phyloP scores from a whole-genome alignment of 2,888 invertebrate genomes.

The Hypselothyrea guttata region DNA sequence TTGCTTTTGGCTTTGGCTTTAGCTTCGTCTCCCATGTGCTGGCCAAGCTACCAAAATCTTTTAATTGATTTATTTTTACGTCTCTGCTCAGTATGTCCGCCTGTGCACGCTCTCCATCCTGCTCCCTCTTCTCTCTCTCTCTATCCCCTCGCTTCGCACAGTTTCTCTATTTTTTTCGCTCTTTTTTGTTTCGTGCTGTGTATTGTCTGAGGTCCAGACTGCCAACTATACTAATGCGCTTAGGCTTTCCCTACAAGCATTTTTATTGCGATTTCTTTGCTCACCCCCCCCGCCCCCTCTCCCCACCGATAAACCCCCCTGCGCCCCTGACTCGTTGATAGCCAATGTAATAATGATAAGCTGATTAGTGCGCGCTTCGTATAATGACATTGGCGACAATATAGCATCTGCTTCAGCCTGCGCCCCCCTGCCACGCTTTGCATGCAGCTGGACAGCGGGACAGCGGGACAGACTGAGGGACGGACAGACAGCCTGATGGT shows the following conservation, averaged over 20 bases:
- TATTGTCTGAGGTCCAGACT: slow-evolving; percentile 12
- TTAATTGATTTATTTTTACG: slow-evolving; percentile 54
- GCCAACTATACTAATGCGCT: slow-evolving; percentile 43
- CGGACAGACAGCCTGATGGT: not conserved
- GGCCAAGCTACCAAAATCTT: slow-evolving; percentile 35
- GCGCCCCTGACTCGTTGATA: slow-evolving; percentile 2
- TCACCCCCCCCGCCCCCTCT: not conserved
- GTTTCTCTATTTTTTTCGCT: not conserved
- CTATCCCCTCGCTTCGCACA: not conserved
- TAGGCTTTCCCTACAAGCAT: slow-evolving; percentile 34
- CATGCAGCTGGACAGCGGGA: slow-evolving; percentile 18
- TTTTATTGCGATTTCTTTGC: slow-evolving; percentile 48
- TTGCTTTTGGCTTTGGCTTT: slow-evolving; percentile 36
- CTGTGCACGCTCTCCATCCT: too few relatives aligned
- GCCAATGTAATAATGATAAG: slow-evolving; percentile 68
- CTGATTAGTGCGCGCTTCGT: slow-evolving; percentile 64
- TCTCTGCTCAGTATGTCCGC: too few relatives aligned
- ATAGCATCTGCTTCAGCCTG: slow-evolving; percentile 27
- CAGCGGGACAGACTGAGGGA: not conserved
- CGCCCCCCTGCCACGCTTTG: slow-evolving; percentile 19
- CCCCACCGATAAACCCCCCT: too few relatives aligned
- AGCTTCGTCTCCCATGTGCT: slow-evolving; percentile 2
- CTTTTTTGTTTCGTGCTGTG: slow-evolving; percentile 4
- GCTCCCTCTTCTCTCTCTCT: too few relatives aligned
- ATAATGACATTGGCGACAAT: slow-evolving; percentile 64